Conservation (phyloP, 2,888 invertebrate species). For the Lasioglossum figueresi region DNA sequence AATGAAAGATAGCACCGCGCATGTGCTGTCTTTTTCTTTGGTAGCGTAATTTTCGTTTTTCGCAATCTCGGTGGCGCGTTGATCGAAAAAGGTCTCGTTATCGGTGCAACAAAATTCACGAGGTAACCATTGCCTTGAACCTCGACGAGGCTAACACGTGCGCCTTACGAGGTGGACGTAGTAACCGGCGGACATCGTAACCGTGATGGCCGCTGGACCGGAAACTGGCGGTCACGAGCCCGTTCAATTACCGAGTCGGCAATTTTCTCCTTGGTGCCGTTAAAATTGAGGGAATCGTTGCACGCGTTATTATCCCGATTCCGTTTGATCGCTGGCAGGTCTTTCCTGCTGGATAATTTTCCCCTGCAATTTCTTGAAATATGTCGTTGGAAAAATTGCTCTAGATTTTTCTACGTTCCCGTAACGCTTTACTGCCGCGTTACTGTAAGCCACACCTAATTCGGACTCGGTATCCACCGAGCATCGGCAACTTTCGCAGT, state of each 20-base stretch:
- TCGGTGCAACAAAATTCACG: constrained; percentile 13
- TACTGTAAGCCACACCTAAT: not conserved
- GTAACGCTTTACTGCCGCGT: not conserved
- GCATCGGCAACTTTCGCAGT: not conserved
- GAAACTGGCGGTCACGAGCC: constrained; percentile 62
- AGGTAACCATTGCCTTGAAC: not conserved
- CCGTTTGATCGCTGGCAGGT: not conserved
- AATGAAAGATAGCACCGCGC: no score
- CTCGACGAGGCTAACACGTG: constrained; percentile 6
- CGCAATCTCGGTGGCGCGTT: not conserved
- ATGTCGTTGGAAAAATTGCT: no score
- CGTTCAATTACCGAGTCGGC: constrained; percentile 67
- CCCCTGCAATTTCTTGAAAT: not conserved
- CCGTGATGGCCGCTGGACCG: constrained; percentile 64
- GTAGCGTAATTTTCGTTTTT: not conserved
- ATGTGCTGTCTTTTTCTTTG: no score
- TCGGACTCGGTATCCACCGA: not conserved
- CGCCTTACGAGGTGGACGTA: constrained; percentile 26
- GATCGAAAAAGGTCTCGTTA: not conserved
- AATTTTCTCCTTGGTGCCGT: constrained; percentile 47
- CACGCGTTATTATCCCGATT: constrained; percentile 7
- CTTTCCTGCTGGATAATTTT: not conserved
- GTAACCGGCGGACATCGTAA: constrained; percentile 61
- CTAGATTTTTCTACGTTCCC: no score
- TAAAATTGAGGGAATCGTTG: constrained; percentile 50